Percentiles rank a stretch among this genome's conserved stretches.
Conservation (phyloP, 2,888 invertebrate genomes). For the Callyntrura guangdongensis region DNA sequence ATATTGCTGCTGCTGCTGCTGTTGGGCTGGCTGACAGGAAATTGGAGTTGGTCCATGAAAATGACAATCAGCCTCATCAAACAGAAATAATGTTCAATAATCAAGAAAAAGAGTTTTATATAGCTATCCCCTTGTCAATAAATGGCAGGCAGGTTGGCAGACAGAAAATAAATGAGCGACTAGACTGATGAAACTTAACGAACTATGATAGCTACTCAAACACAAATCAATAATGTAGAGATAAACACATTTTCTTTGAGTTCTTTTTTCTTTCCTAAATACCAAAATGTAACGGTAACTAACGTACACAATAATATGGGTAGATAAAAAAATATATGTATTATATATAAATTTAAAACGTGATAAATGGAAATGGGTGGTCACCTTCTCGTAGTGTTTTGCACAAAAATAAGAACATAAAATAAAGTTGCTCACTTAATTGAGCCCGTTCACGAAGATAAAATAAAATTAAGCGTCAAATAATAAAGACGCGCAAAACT, state of each 20-base stretch:
- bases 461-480: no score
- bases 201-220: not conserved
- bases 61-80: not conserved
- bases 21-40: slow-evolving; percentile 39
- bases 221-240: not conserved
- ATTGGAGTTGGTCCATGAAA: slow-evolving; percentile 61
- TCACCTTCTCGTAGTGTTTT: not conserved
- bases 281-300: not conserved
- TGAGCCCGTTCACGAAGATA: no score
- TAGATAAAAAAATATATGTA: not conserved
- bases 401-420: no score
- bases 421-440: no score
- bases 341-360: not conserved
- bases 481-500: no score
- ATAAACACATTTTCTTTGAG: slow-evolving; percentile 24
- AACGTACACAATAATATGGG: not conserved
- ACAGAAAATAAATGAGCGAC: slow-evolving; percentile 8
- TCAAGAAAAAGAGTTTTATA: slow-evolving; percentile 14
- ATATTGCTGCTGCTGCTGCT: not conserved
- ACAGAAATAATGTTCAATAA: not conserved
- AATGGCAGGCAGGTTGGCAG: no score
- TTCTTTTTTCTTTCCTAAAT: slow-evolving; percentile 4
- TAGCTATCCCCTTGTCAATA: no score
- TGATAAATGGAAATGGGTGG: slow-evolving; percentile 9
- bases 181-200: slow-evolving; percentile 38